Base-by-base conservation (phyloP, 2,888 invertebrate species). In the Lottia scabra region DNA sequence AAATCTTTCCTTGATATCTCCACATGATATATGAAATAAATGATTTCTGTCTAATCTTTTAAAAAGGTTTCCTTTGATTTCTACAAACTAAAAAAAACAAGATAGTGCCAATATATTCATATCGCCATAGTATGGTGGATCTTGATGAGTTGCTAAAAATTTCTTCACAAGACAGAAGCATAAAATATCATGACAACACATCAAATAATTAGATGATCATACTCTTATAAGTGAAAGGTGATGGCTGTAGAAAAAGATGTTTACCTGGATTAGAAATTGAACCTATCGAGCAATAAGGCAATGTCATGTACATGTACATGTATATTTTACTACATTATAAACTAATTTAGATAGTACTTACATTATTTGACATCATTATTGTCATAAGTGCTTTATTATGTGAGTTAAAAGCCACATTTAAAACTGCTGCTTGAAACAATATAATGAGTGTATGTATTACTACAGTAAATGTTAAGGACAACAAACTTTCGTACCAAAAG, bases 341-440 rank as follows among this genome's bases (percentile, higher is more conserved):
- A 68, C 44, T 44, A 68, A 30, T 63, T 6, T 0, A 38, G 38
- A 12, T 16, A 5, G n/a, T 79, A 93, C 94, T 94, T 92, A 96
- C 96, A 92, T 99, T 99, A 90, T 99, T 99, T 12, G 99, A 98
- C 94, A 99, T 97, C 97, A 99, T 98, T 78, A 99, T 99, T 23
- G 98, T 98, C 16, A 99, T 92, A 30, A 99, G 92, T 67, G 98
- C 96, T 90, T 99, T 98, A 90, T 99, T 99, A 89, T 97, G 98
- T 0, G 99, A 98, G 90, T 99, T 99, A 83, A 99, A 97, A 15
- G 99, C 99, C 70, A 99, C 99, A 91, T 99, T 99, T 23, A 99
- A 91, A 13, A 98, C 98, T 62, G 99, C 98, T 30, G 98, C 98
- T 94, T 99, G 96, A 75, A 96, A 87, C 69, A 90, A 75, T 67